Evolutionary conservation across 2,797 vertebrate species (phyloP).

Genomic region (Anguilla marmorata): DNA sequence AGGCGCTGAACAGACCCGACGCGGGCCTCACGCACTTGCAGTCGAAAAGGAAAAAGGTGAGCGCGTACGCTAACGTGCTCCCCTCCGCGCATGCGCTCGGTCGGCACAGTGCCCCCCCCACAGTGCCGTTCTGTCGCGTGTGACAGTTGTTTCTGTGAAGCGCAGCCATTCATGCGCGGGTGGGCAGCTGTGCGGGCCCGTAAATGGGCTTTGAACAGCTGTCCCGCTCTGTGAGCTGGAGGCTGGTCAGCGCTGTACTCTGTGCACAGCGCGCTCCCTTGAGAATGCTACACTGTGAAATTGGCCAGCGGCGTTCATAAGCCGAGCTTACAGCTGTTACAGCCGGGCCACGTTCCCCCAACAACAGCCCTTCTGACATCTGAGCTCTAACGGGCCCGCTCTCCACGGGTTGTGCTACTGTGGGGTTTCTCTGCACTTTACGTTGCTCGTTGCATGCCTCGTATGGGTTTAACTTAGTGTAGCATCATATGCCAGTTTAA

Average conservation of each 20-base stretch:
- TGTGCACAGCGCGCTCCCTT: background rate
- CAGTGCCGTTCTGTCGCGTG: background rate
- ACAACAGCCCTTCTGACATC: conserved; percentile 54
- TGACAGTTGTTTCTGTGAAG: conserved; percentile 48
- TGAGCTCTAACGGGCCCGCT: background rate
- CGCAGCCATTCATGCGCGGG: background rate
- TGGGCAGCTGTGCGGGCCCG: conserved; percentile 46
- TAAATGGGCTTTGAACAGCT: conserved; percentile 54
- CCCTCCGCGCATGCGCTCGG: background rate
- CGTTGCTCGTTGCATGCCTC: background rate
- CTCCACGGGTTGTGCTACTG: background rate
- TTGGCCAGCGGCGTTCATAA: conserved; percentile 48
- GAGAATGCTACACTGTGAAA: conserved; percentile 43
- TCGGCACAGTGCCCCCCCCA: background rate
- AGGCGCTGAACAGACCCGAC: conserved; percentile 80
- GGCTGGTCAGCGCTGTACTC: background rate
- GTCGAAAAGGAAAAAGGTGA: conserved; percentile 84
- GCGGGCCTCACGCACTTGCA: conserved; percentile 70
- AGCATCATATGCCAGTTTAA: no score
- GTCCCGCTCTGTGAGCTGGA: conserved; percentile 39
- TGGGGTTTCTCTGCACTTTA: background rate
- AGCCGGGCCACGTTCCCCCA: conserved; percentile 57
- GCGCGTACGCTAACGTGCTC: conserved; percentile 23
- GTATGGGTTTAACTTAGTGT: background rate
- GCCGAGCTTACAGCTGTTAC: conserved; percentile 57